Evolutionary conservation across 1,140 invertebrate species (phyloP).

Genomic region (Colletes latitarsis): DNA sequence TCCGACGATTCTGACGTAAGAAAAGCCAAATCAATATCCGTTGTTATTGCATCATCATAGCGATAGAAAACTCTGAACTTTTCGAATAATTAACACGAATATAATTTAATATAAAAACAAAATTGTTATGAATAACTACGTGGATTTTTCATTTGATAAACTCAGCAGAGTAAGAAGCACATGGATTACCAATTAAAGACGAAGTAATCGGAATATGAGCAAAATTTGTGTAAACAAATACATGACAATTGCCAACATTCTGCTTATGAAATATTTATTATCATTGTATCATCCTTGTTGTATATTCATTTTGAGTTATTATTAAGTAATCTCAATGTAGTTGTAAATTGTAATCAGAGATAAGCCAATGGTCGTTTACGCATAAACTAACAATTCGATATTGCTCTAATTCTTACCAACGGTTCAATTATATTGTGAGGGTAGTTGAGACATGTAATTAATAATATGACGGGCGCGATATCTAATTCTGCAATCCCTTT

Average conservation of each 20-base stretch:
- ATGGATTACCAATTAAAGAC: not conserved
- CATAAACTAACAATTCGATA: not conserved
- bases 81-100: not conserved
- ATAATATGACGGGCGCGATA: too few relatives aligned
- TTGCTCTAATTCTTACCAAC: not conserved
- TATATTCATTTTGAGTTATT: not conserved
- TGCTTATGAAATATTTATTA: not conserved
- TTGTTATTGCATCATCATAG: constrained; percentile 7
- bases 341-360: not conserved
- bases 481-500: too few relatives aligned
- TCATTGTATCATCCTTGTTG: not conserved
- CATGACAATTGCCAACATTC: not conserved
- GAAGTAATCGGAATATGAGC: not conserved
- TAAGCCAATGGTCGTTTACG: not conserved
- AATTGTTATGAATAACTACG: too few relatives aligned
- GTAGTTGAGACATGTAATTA: too few relatives aligned
- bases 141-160: too few relatives aligned
- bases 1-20: not conserved
- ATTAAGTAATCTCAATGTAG: not conserved
- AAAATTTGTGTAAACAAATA: not conserved
- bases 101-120: not conserved
- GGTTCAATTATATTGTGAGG: too few relatives aligned
- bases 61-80: not conserved
- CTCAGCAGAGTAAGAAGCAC: too few relatives aligned
- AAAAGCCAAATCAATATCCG: not conserved